phyloP scores from a whole-genome alignment of 2,797 vertebrate species.

The Anguilla anguilla region DNA sequence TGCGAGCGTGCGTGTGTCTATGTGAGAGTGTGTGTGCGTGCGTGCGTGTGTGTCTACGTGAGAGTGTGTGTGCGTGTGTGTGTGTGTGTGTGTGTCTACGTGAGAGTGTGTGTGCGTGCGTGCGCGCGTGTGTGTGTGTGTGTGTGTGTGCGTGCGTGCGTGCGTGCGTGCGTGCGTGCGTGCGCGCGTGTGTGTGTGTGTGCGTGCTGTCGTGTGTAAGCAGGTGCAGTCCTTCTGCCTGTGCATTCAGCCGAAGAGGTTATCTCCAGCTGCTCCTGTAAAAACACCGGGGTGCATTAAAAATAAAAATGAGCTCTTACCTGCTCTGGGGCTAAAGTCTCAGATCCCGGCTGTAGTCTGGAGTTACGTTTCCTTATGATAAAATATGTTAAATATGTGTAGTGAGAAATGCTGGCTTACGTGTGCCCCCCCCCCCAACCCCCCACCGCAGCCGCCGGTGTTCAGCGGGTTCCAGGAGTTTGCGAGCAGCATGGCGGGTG shows the following conservation, averaged over 20 bases:
- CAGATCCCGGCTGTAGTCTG: background rate
- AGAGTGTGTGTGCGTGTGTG: background rate
- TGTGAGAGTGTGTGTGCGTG: too few species aligned
- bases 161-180: background rate
- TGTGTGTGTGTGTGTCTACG: too few species aligned
- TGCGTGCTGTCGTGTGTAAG: background rate
- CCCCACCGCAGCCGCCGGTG: conserved; percentile 77
- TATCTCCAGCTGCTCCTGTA: too few species aligned
- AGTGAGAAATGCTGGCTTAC: background rate
- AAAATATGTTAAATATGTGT: background rate
- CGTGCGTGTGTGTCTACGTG: background rate
- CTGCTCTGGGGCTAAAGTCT: background rate
- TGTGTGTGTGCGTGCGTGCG: too few species aligned
- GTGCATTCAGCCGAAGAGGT: too few species aligned
- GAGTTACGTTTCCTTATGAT: background rate
- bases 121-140: too few species aligned
- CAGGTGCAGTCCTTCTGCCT: too few species aligned
- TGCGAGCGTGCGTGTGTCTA: background rate
- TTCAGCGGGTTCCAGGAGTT: conserved; percentile 90
- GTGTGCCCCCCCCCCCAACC: background rate
- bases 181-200: background rate
- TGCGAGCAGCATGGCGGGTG: conserved; percentile 79
- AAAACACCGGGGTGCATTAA: background rate
- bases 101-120: too few species aligned
- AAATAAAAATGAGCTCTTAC: background rate